These are phyloP conservation scores for Neosilurus hyrtlii DNA, from an alignment of 2,797 vertebrate genomes.

Conservation along the genomic window DNA sequence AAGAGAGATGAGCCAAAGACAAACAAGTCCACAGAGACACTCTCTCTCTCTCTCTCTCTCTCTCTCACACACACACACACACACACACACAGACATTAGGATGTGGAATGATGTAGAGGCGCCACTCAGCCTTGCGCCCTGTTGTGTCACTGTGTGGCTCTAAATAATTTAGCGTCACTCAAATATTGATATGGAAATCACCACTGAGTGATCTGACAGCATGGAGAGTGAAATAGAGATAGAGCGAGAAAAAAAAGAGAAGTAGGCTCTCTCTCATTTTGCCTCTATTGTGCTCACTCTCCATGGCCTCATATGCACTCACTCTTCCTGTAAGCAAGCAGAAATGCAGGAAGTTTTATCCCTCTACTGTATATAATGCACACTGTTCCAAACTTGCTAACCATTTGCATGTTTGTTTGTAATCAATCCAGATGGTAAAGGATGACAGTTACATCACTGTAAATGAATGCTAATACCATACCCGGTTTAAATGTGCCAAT, in stretches of 20 bases:
- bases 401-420: not conserved
- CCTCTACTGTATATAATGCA: not conserved
- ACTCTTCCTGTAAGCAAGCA: not conserved
- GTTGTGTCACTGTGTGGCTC: conserved; percentile 74
- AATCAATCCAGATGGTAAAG: not conserved
- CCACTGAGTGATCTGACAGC: conserved; percentile 71
- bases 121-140: conserved; percentile 70
- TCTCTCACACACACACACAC: conserved; percentile 38
- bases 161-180: conserved; percentile 82
- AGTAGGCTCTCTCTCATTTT: conserved; percentile 1
- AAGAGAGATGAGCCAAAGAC: conserved; percentile 18
- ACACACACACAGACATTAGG: conserved; percentile 58
- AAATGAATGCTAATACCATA: not conserved
- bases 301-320: not conserved
- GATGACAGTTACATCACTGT: not conserved
- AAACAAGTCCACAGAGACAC: conserved; percentile 9
- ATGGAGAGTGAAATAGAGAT: conserved; percentile 54
- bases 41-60: too few species aligned
- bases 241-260: conserved; percentile 15
- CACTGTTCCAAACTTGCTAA: not conserved
- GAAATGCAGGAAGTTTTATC: not conserved
- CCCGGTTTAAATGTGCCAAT: not conserved
- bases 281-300: not conserved
- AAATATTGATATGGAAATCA: conserved; percentile 86
- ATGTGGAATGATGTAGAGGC: conserved; percentile 59